Percentiles rank a stretch among this genome's conserved stretches.
These are phyloP conservation scores for Leptura quadrifasciata DNA, from an alignment of 2,888 invertebrate genomes.

Conservation along the genomic window DNA sequence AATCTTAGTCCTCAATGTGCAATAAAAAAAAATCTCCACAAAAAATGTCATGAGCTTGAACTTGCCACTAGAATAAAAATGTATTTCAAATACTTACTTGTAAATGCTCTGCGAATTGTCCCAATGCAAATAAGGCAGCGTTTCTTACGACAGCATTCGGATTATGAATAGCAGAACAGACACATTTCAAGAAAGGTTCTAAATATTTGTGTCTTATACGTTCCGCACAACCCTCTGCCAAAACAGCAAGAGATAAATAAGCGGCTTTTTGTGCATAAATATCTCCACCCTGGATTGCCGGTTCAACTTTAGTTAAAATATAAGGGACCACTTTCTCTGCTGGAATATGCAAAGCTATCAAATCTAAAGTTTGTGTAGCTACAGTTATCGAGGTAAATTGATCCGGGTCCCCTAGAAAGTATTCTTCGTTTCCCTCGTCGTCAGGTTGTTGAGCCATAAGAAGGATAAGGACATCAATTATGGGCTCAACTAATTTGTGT, in stretches of 20 bases:
- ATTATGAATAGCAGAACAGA: slow-evolving; percentile 83
- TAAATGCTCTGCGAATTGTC: slow-evolving; percentile 87
- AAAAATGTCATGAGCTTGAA: too few relatives aligned
- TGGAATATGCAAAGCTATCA: slow-evolving; percentile 83
- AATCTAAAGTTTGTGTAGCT: slow-evolving; percentile 85
- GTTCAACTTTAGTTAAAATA: slow-evolving; percentile 80
- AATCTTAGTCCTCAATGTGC: too few relatives aligned
- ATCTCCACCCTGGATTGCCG: slow-evolving; percentile 78
- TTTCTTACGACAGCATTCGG: slow-evolving; percentile 80
- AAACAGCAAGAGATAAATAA: slow-evolving; percentile 83
- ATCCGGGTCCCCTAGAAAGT: slow-evolving; percentile 79
- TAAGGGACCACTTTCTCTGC: slow-evolving; percentile 85
- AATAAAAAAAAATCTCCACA: too few relatives aligned
- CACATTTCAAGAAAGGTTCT: slow-evolving; percentile 81
- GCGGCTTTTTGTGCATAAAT: slow-evolving; percentile 82
- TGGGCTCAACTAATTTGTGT: slow-evolving; percentile 82
- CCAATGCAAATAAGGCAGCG: slow-evolving; percentile 86
- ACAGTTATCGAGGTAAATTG: slow-evolving; percentile 80
- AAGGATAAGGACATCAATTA: slow-evolving; percentile 80
- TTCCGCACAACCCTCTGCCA: slow-evolving; percentile 87
- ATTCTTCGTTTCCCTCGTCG: slow-evolving; percentile 80
- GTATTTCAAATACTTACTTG: slow-evolving; percentile 73
- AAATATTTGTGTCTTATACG: slow-evolving; percentile 84
- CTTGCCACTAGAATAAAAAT: background rate
- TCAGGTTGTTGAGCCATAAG: slow-evolving; percentile 81